These are phyloP conservation scores for Poecilia latipinna DNA, from an alignment of 2,113 vertebrate species.

Conservation along the genomic window DNA sequence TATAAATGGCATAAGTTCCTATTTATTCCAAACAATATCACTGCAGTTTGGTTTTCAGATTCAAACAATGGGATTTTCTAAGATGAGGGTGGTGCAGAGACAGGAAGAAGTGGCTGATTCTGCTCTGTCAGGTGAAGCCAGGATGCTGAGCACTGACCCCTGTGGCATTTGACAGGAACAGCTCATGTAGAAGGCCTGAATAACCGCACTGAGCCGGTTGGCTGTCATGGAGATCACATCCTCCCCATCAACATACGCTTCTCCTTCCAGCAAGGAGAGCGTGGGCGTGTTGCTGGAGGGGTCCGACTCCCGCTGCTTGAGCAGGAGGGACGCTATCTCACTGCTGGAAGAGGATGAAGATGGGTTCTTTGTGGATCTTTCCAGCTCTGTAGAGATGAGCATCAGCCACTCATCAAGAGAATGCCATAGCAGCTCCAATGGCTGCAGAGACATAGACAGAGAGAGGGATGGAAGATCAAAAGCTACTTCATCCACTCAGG, in stretches of 20 bases:
- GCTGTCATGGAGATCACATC: slow-evolving; percentile 98
- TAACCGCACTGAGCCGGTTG: slow-evolving; percentile 95
- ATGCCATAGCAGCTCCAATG: slow-evolving; percentile 96
- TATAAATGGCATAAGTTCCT: too few relatives aligned
- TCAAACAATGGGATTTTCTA: too few relatives aligned
- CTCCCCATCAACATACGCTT: slow-evolving; percentile 87
- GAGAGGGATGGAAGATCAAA: background rate
- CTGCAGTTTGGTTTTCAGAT: too few relatives aligned
- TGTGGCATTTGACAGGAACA: slow-evolving; percentile 99
- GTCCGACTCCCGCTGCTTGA: slow-evolving; percentile 86
- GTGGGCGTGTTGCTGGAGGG: slow-evolving; percentile 22
- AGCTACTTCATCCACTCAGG: background rate
- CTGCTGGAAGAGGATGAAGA: slow-evolving; percentile 68
- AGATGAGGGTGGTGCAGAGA: background rate
- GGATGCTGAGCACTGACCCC: slow-evolving; percentile 71
- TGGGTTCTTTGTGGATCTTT: slow-evolving; percentile 85
- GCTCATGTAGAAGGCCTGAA: slow-evolving; percentile 98
- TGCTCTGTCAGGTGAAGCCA: slow-evolving; percentile 7
- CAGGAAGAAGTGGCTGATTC: background rate
- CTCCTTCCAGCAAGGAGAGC: slow-evolving; percentile 71
- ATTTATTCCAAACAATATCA: too few relatives aligned
- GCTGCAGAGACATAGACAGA: slow-evolving; percentile 77
- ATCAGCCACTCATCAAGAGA: slow-evolving; percentile 98
- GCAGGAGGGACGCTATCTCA: slow-evolving; percentile 82
- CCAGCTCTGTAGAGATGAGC: slow-evolving; percentile 94